Conservation (phyloP, 2,113 vertebrate genomes). For the Pionites leucogaster region DNA sequence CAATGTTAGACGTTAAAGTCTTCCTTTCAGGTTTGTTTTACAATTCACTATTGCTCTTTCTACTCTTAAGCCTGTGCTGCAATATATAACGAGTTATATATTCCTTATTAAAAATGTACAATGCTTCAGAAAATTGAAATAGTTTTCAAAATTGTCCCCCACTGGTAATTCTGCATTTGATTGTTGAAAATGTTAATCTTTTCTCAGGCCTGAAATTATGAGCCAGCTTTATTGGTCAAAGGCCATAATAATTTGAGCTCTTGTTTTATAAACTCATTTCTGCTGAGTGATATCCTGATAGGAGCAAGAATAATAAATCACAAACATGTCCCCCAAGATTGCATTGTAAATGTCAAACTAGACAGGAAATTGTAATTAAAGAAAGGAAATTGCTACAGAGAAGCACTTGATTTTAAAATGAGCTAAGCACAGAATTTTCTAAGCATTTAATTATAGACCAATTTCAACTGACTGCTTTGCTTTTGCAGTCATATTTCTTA, state of each 20-base stretch:
- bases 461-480: constrained; percentile 85
- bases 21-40: constrained; percentile 58
- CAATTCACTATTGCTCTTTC: constrained; percentile 35
- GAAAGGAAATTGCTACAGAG: constrained; percentile 96
- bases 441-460: constrained; percentile 94
- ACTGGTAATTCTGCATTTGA: constrained; percentile 80
- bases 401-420: constrained; percentile 94
- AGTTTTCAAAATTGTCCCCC: constrained; percentile 73
- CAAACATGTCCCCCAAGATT: constrained; percentile 93
- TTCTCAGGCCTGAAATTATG: constrained; percentile 88
- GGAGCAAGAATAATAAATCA: constrained; percentile 96
- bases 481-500: constrained; percentile 83
- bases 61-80: constrained; percentile 34
- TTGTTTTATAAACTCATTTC: constrained; percentile 97
- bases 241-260: constrained; percentile 92
- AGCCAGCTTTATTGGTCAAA: constrained; percentile 93
- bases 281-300: constrained; percentile 89
- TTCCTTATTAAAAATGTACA: constrained; percentile 67
- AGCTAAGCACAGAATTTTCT: constrained; percentile 90
- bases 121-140: constrained; percentile 74
- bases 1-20: constrained; percentile 49
- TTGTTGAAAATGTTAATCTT: constrained; percentile 93
- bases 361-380: constrained; percentile 98
- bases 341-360: constrained; percentile 94
- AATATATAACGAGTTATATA: constrained; percentile 15